phyloP scores from a whole-genome alignment of 2,797 vertebrate genomes.

The Rhynchotus rufescens region DNA sequence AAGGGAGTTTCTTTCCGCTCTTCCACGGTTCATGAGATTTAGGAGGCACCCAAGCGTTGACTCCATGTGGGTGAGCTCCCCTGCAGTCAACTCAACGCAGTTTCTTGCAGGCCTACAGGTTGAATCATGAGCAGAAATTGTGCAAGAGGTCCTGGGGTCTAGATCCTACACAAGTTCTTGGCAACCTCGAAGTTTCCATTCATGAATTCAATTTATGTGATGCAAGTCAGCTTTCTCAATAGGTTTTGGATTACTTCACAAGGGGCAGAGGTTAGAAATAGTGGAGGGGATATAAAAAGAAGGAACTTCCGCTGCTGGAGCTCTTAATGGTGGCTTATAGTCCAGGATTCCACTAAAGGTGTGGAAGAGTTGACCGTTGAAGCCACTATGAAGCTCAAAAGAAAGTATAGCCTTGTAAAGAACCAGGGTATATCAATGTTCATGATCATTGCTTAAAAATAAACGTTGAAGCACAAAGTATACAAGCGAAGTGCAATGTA shows the following conservation, averaged over 20 bases:
- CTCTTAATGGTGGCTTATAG: background rate
- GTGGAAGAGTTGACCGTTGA: background rate
- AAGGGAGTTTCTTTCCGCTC: background rate
- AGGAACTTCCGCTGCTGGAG: background rate
- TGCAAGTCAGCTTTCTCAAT: background rate
- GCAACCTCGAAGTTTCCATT: background rate
- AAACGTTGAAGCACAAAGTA: background rate
- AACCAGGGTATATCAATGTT: background rate
- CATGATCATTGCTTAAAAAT: background rate
- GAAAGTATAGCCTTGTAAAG: background rate
- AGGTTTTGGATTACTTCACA: background rate
- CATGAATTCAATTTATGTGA: background rate
- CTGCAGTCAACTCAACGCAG: background rate
- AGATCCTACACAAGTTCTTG: background rate
- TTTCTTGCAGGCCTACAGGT: background rate
- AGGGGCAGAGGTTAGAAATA: background rate
- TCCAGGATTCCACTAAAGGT: background rate
- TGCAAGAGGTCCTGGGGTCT: background rate
- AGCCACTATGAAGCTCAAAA: background rate
- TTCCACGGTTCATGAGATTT: background rate
- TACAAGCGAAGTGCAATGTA: rapidly evolving
- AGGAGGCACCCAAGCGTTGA: background rate
- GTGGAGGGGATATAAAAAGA: background rate
- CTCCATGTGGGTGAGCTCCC: background rate
- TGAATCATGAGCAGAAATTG: background rate